Evolutionary conservation across 2,797 vertebrate genomes (phyloP).

Genomic region (Amblyraja radiata): DNA sequence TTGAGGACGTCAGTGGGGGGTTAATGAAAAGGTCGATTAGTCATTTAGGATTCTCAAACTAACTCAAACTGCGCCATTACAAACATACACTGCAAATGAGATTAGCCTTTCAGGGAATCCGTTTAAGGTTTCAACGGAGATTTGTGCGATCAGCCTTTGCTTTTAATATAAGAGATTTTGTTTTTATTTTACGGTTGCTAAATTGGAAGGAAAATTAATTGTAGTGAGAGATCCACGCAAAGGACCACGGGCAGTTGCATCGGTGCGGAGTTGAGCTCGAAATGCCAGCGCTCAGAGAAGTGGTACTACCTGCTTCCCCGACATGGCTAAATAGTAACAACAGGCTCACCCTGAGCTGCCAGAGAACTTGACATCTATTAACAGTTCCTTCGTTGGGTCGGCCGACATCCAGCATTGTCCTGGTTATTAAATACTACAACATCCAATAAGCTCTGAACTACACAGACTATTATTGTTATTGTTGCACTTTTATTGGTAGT

Average conservation of each 20-base stretch:
- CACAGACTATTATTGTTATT: too few relatives aligned
- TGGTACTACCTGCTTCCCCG: neutral
- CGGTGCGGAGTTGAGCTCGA: neutral
- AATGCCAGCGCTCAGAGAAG: too few relatives aligned
- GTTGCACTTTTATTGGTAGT: too few relatives aligned
- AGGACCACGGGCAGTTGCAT: neutral
- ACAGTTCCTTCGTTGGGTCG: too few relatives aligned
- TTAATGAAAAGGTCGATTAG: constrained; percentile 93
- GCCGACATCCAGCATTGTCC: neutral
- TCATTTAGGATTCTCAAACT: constrained; percentile 66
- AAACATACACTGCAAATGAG: constrained; percentile 27
- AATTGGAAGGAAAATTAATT: constrained; percentile 26
- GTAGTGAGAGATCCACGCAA: too few relatives aligned
- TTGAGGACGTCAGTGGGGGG: constrained; percentile 74
- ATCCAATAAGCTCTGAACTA: too few relatives aligned
- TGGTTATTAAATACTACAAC: too few relatives aligned
- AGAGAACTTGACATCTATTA: neutral
- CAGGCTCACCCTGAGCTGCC: neutral
- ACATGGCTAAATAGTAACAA: neutral
- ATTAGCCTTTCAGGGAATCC: constrained; percentile 22
- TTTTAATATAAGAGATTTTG: constrained; percentile 16
- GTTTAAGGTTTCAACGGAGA: constrained; percentile 22
- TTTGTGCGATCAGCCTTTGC: constrained; percentile 22
- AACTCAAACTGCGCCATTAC: constrained; percentile 55
- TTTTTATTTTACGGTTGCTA: neutral